These are phyloP conservation scores for Zophobas morio DNA, from an alignment of 1,140 invertebrate species.

Conservation along the genomic window DNA sequence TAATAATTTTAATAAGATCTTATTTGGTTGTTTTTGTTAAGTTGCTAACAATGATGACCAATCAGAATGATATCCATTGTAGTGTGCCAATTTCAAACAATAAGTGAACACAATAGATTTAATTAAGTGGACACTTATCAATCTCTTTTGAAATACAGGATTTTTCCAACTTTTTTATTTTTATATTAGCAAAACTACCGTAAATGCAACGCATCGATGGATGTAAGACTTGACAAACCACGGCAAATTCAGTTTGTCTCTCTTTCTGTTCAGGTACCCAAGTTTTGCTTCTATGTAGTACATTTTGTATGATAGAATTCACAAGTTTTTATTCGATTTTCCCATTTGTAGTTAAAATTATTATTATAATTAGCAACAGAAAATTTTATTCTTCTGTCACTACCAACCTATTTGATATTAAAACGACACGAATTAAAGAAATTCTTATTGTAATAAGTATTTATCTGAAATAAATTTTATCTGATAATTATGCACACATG, in stretches of 20 bases:
- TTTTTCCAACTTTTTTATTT: conserved; percentile 35
- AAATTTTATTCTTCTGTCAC: background rate
- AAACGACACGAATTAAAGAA: conserved; percentile 29
- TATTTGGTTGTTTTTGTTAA: conserved; percentile 19
- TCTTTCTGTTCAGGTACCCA: no score
- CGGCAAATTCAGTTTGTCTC: no score
- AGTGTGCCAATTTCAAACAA: conserved; percentile 40
- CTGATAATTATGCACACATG: conserved; percentile 22
- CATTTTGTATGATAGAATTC: no score
- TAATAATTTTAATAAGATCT: conserved; percentile 3
- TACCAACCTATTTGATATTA: conserved; percentile 3
- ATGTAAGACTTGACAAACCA: no score
- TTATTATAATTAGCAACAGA: background rate
- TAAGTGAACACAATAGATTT: conserved; percentile 29
- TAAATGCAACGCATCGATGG: no score
- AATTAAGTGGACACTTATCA: conserved; percentile 25
- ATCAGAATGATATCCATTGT: conserved; percentile 22
- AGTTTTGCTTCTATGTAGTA: no score
- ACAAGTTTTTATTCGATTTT: no score
- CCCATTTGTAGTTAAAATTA: background rate
- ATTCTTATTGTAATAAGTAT: conserved; percentile 21
- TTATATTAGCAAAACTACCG: background rate
- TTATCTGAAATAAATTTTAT: background rate
- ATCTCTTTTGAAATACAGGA: conserved; percentile 2
- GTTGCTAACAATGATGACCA: conserved; percentile 26